phyloP scores from a whole-genome alignment of 2,797 vertebrate species.

The Alca torda region DNA sequence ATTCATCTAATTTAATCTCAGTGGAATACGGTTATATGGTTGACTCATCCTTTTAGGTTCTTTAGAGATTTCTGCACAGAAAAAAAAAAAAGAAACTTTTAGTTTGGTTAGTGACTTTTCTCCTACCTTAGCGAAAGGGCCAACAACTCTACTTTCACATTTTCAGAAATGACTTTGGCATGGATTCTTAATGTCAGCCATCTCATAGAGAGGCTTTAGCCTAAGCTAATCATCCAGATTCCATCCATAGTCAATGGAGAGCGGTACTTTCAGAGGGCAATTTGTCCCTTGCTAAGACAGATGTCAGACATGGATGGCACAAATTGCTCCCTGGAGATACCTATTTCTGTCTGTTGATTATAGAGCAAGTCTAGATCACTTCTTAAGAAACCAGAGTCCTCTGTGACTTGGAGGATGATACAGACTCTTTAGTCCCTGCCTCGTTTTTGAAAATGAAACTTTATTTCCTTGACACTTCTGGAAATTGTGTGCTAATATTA shows the following conservation, averaged over 20 bases:
- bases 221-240: neutral
- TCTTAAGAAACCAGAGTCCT: neutral
- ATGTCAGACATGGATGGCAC: neutral
- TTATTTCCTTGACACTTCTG: neutral
- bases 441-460: neutral
- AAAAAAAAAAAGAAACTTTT: neutral
- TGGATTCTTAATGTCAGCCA: neutral
- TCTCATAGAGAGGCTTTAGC: neutral
- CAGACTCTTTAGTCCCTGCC: neutral
- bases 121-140: neutral
- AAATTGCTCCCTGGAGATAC: neutral
- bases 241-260: neutral
- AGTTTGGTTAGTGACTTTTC: neutral
- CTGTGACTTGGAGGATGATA: neutral
- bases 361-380: neutral
- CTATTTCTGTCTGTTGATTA: neutral
- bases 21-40: neutral
- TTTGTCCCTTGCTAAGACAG: neutral
- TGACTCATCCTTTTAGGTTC: neutral
- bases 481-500: neutral
- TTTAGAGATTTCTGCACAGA: neutral
- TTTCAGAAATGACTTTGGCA: neutral
- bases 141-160: neutral
- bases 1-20: neutral
- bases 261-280: neutral